Percentiles rank a stretch among this genome's conserved stretches.
Conservation (phyloP, 1,140 invertebrate species). For the Musca vetustissima region DNA sequence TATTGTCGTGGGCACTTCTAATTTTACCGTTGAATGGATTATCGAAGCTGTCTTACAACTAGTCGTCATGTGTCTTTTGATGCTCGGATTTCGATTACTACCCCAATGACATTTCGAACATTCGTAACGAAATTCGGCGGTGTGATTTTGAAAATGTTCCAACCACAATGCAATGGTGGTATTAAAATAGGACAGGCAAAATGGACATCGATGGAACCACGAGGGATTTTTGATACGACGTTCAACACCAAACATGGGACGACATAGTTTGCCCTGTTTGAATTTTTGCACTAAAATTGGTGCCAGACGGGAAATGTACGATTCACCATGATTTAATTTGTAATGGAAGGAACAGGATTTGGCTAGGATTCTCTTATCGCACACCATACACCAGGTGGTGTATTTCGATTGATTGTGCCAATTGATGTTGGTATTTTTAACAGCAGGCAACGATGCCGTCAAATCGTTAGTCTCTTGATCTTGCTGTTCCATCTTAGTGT, state of each 20-base stretch:
- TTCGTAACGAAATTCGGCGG: conserved; percentile 63
- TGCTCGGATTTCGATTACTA: neutral
- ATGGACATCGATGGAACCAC: conserved; percentile 36
- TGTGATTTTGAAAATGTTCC: conserved; percentile 66
- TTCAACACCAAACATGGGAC: conserved; percentile 22
- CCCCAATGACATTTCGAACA: conserved; percentile 59
- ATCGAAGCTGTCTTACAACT: neutral
- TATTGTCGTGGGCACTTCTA: neutral
- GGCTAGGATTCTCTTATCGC: conserved; percentile 56
- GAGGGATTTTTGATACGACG: neutral
- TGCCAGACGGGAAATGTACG: conserved; percentile 60
- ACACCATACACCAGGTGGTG: conserved; percentile 57
- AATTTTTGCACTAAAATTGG: conserved; percentile 35
- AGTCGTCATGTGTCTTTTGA: neutral
- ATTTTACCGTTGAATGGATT: neutral
- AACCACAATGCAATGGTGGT: conserved; percentile 9
- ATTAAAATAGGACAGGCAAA: conserved; percentile 32
- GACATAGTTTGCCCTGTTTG: conserved; percentile 24
- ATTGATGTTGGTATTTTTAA: conserved; percentile 29
- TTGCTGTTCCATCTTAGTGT: no score
- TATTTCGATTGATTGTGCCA: conserved; percentile 28
- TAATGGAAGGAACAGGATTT: conserved; percentile 64
- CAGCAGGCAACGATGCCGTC: neutral
- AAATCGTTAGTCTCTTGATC: neutral
- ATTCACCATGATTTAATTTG: conserved; percentile 60